Evolutionary conservation across 2,113 vertebrate species (phyloP).

Genomic region (Tichodroma muraria): DNA sequence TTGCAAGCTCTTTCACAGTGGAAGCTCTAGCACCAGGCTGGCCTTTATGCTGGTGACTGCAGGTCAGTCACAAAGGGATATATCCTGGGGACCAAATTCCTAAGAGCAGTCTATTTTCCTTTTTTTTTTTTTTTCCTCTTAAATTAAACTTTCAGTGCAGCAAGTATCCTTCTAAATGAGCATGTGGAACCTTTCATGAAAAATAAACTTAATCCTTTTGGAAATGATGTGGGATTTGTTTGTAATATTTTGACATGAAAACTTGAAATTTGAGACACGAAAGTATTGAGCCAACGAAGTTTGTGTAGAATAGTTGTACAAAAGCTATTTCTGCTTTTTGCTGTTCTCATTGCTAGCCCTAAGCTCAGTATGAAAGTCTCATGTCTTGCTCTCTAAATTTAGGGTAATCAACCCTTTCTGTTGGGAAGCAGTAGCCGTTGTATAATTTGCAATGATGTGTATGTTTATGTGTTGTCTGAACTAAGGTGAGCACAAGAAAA

Average conservation of each 20-base stretch:
- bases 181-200: constrained; percentile 2
- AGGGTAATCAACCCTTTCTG: neutral
- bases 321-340: neutral
- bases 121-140: neutral
- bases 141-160: neutral
- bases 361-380: neutral
- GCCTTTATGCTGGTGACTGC: constrained; percentile 31
- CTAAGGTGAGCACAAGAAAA: neutral
- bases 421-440: neutral
- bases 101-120: neutral
- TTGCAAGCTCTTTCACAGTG: neutral
- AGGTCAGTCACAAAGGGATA: constrained; percentile 24
- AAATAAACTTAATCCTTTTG: constrained; percentile 36
- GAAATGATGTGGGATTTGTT: neutral
- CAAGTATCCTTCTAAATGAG: neutral
- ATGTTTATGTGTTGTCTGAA: neutral
- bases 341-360: neutral
- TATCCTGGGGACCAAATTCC: constrained; percentile 28
- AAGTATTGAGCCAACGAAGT: neutral
- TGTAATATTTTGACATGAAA: neutral
- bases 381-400: neutral
- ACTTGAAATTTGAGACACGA: neutral
- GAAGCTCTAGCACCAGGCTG: constrained; percentile 18
- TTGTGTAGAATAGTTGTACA: neutral
- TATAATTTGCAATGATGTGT: neutral